A percentile compares a stretch with the other conserved stretches of the same genome.
These are phyloP conservation scores for Pseudomugil tenellus DNA, from an alignment of 2,797 vertebrate species.

Conservation along the genomic window DNA sequence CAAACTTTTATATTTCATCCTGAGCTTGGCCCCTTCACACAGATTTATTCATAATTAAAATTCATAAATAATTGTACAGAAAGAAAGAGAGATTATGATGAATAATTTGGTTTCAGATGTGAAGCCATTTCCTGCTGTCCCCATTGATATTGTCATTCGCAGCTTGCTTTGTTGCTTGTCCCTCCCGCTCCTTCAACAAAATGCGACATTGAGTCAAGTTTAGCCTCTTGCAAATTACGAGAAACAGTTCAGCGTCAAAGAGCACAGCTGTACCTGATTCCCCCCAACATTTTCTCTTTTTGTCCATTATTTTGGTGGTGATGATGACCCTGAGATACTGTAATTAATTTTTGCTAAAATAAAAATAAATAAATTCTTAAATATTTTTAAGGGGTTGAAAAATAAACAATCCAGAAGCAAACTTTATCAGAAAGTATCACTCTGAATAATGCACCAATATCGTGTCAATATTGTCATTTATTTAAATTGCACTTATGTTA, in stretches of 20 bases:
- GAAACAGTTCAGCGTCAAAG: constrained; percentile 27
- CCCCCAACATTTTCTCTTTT: neutral
- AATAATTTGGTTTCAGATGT: constrained; percentile 75
- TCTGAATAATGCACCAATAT: neutral
- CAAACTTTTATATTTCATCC: constrained; percentile 46
- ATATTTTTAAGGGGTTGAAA: neutral
- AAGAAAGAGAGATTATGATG: constrained; percentile 63
- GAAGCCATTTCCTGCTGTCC: constrained; percentile 56
- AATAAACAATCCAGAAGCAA: neutral
- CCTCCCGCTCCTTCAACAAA: constrained; percentile 17
- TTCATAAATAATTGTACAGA: constrained; percentile 74
- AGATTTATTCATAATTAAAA: constrained; percentile 67
- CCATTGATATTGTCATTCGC: constrained; percentile 60
- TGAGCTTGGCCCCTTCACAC: constrained; percentile 54
- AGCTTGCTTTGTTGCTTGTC: constrained; percentile 19
- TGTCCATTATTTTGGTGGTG: constrained; percentile 11
- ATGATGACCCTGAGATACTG: neutral
- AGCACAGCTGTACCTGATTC: neutral
- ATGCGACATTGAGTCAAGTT: constrained; percentile 16
- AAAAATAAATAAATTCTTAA: too few species aligned
- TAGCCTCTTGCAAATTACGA: constrained; percentile 41
- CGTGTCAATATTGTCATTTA: neutral
- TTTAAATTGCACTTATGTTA: neutral
- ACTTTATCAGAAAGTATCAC: neutral
- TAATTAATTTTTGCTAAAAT: too few species aligned